A percentile compares a stretch with the other conserved stretches of the same genome.
Conservation (phyloP, 2,888 invertebrate genomes). For the Polymixis flavicincta region DNA sequence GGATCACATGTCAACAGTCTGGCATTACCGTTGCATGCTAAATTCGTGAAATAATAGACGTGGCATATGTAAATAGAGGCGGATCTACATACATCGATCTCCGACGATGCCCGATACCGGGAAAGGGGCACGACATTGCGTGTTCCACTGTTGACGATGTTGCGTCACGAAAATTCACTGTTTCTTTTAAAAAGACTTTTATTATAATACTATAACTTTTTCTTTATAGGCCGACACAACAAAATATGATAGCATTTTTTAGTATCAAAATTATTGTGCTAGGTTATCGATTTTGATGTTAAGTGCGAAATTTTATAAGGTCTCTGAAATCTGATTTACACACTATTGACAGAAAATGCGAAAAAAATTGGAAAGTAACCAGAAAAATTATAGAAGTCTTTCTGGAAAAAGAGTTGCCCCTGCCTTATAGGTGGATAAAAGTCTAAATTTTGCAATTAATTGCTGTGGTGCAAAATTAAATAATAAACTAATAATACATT, state of each 20-base stretch:
- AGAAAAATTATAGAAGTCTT: not conserved
- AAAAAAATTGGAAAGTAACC: not conserved
- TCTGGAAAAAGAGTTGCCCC: not conserved
- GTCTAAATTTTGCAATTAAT: not conserved
- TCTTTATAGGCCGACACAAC: not conserved
- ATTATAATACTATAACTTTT: too few relatives aligned
- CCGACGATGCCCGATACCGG: constrained; percentile 79
- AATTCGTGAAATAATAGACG: constrained; percentile 86
- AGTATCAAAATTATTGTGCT: not conserved
- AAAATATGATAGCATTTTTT: too few relatives aligned
- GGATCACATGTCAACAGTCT: constrained; percentile 59
- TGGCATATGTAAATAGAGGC: constrained; percentile 85
- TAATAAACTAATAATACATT: not conserved
- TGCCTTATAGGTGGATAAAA: not conserved
- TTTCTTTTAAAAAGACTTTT: too few relatives aligned
- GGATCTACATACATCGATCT: constrained; percentile 89
- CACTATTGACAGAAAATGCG: not conserved
- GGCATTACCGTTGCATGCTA: constrained; percentile 75
- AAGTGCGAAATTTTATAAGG: not conserved
- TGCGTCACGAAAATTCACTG: not conserved
- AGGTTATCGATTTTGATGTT: not conserved
- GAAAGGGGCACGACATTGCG: constrained; percentile 76
- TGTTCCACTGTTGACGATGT: constrained; percentile 74
- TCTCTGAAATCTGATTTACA: not conserved
- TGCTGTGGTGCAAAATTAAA: not conserved